Evolutionary conservation across 1,140 invertebrate species (phyloP).

Genomic region (Drosophila nannoptera): DNA sequence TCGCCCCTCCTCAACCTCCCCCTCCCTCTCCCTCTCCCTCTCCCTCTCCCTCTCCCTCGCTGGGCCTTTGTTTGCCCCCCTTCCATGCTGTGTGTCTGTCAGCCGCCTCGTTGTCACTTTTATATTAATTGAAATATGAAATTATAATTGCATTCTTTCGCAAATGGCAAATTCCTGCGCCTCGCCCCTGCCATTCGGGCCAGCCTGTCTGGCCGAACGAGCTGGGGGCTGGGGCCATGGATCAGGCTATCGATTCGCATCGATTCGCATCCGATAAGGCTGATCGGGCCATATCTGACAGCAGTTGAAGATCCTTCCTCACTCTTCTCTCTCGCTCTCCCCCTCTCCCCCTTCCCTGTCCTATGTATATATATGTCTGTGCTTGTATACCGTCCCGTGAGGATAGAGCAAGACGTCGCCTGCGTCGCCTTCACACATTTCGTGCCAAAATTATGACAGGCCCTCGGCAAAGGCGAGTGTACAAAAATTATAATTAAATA

Average conservation of each 20-base stretch:
- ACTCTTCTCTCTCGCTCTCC: too few relatives aligned
- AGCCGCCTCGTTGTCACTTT: conserved; percentile 8
- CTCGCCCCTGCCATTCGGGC: conserved; percentile 8
- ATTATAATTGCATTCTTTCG: conserved; percentile 63
- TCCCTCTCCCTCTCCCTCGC: not conserved
- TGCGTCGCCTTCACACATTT: not conserved
- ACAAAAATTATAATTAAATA: conserved; percentile 67
- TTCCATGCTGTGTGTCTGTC: not conserved
- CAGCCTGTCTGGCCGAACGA: not conserved
- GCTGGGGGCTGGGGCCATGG: too few relatives aligned
- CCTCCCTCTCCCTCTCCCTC: not conserved
- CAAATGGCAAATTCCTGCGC: not conserved
- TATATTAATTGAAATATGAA: conserved; percentile 56
- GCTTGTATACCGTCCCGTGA: not conserved
- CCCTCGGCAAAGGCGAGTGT: not conserved
- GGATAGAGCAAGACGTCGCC: not conserved
- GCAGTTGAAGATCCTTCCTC: too few relatives aligned
- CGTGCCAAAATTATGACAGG: not conserved
- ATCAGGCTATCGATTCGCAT: too few relatives aligned
- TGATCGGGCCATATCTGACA: too few relatives aligned
- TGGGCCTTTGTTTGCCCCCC: not conserved
- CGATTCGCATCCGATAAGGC: too few relatives aligned
- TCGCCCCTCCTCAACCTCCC: too few relatives aligned
- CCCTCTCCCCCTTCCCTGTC: too few relatives aligned
- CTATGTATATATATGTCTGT: not conserved